Conservation (phyloP, 2,888 invertebrate species). For the Pasiphila rectangulata region DNA sequence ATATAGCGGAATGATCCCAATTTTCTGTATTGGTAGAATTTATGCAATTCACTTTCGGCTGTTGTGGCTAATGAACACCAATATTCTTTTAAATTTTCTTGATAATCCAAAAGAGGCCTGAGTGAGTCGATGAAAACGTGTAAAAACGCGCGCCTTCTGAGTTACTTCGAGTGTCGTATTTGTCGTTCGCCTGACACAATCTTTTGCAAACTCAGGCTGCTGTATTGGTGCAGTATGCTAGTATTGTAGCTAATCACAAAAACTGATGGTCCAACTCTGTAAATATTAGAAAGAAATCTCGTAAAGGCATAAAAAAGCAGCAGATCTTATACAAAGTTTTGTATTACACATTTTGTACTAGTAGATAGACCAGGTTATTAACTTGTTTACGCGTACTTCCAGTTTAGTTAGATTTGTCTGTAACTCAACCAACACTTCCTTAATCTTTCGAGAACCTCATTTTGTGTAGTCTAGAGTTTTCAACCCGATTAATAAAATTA, state of each 20-base stretch:
- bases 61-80: background rate
- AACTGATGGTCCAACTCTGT: background rate
- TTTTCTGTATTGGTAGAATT: background rate
- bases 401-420: slow-evolving; percentile 7
- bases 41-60: background rate
- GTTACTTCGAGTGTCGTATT: too few species aligned
- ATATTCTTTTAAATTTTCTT: background rate
- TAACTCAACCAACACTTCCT: slow-evolving; percentile 49
- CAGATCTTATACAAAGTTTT: too few species aligned
- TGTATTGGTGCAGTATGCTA: background rate
- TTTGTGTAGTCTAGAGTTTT: slow-evolving; percentile 43
- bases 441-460: slow-evolving; percentile 67
- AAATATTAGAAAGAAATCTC: too few species aligned
- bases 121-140: too few species aligned
- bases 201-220: too few species aligned
- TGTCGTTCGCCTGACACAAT: too few species aligned
- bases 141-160: too few species aligned
- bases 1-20: slow-evolving; percentile 1
- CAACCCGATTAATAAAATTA: slow-evolving; percentile 6
- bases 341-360: too few species aligned
- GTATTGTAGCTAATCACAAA: background rate
- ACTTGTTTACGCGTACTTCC: slow-evolving; percentile 1
- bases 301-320: too few species aligned
- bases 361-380: too few species aligned
- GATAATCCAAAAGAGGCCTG: background rate